Base-by-base conservation (phyloP, 2,888 invertebrate genomes). In the Drosophila falleni region DNA sequence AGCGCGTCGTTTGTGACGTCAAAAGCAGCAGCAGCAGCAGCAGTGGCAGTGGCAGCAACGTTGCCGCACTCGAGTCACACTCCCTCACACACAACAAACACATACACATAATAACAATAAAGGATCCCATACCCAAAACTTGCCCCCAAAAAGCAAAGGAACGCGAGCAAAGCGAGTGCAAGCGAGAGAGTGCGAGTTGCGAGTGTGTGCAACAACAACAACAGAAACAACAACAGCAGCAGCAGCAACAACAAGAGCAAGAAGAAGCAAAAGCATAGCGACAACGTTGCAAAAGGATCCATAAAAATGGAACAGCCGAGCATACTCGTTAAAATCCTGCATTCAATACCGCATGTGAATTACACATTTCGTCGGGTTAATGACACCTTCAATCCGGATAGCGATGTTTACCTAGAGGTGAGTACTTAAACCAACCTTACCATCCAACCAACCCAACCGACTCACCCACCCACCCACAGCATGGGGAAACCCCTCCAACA, bases 271-370 rank as follows among this genome's bases (percentile, higher is more conserved):
- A 56, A 76, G 37, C 63, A 53, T 46, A 49, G 49, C 49, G 46
- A 62, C 67, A 78, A 51, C 69, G 50, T 65, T 72, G 78, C 73
- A 53, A 65, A 70, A 73, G 77, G 56, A 65, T 63, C 55, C 60
- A 65, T 59, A 66, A 90, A 84, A 85, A 94, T 94, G 92, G 97
- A 97, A 94, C 95, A 95, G 94, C 96, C 96, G 93, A 96, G 97
- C 93, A 95, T 95, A 92, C 95, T 98, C 93, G 97, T 97, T 92
- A 95, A 95, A 93, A 95, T 97, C 94, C 96, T 98, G 93, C 98
- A 98, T 94, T 94, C 95, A 91, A 94, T 98, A 93, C 98, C 98
- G 85, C 98, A 98, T 94, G 95, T 98, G 93, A 97, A 98, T 93
- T 96, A 97, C 91, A 96, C 96, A 89, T 95, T 98, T 92, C 96